Percentiles rank a stretch among this genome's conserved stretches.
Conservation (phyloP, 2,888 invertebrate genomes). For the Pseudeuparius sepicola region DNA sequence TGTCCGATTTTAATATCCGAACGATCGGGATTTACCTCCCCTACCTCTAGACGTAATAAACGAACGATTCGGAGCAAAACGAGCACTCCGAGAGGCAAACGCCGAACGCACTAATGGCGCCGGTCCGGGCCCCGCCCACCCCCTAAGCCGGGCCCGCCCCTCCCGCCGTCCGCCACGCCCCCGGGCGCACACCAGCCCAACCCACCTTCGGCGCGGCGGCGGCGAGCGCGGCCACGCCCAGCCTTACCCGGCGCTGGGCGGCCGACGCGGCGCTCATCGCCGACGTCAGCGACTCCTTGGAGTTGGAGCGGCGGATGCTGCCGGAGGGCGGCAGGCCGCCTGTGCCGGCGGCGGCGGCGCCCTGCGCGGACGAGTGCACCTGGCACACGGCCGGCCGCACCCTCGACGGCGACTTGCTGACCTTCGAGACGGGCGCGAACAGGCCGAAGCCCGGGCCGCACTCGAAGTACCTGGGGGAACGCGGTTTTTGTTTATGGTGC, state of each 20-base stretch:
- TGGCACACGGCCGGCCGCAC: conserved; percentile 53
- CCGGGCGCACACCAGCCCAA: no score
- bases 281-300: conserved; percentile 71
- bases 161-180: no score
- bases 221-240: conserved; percentile 60
- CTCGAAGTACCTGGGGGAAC: conserved; percentile 72
- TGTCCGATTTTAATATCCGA: no score
- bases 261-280: conserved; percentile 39
- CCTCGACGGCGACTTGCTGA: conserved; percentile 73
- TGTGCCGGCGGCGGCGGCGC: no score
- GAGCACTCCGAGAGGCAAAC: no score
- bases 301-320: conserved; percentile 63
- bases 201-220: no score
- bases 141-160: no score
- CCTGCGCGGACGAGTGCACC: conserved; percentile 47
- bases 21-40: no score
- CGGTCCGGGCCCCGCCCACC: no score
- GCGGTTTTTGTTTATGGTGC: conserved; percentile 4
- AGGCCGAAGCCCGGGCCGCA: conserved; percentile 85
- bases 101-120: no score
- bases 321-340: conserved; percentile 37
- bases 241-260: conserved; percentile 58
- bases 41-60: no score
- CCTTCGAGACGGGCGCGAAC: conserved; percentile 87
- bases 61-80: no score